These are phyloP conservation scores for Dromaius novaehollandiae DNA, from an alignment of 2,113 vertebrate species.

Conservation along the genomic window DNA sequence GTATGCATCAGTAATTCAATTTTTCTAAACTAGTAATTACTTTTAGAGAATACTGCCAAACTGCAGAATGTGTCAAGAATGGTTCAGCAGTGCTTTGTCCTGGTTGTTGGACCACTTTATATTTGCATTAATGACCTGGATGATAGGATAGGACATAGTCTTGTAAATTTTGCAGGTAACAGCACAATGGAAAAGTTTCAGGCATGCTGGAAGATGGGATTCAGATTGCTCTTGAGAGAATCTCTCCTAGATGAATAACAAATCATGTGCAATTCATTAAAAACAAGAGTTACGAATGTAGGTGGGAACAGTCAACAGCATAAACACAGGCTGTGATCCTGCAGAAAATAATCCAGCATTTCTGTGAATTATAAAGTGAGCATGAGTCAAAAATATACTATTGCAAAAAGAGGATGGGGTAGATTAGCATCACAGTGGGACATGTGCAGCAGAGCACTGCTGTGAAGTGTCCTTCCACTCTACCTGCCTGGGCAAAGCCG, in stretches of 20 bases:
- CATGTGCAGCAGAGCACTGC: fast-evolving
- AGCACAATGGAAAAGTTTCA: neutral
- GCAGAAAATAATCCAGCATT: neutral
- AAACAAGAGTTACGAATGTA: neutral
- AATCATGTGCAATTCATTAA: neutral
- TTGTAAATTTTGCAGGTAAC: neutral
- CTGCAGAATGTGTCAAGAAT: neutral
- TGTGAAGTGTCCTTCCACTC: neutral
- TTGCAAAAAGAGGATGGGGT: neutral
- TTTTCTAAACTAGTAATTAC: neutral
- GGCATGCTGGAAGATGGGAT: neutral
- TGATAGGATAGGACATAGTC: neutral
- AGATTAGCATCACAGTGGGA: neutral
- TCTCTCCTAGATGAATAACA: neutral
- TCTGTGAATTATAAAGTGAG: too few species aligned
- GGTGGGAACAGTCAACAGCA: neutral
- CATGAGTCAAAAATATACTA: neutral
- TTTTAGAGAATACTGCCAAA: neutral
- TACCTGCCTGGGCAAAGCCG: neutral
- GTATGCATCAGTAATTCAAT: neutral
- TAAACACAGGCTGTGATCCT: neutral
- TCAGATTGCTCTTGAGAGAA: neutral
- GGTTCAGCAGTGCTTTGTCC: neutral
- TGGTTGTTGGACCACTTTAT: neutral
- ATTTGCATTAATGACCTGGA: fast-evolving